Base-by-base conservation (phyloP, 2,888 invertebrate genomes). In the Limenitis camilla region DNA sequence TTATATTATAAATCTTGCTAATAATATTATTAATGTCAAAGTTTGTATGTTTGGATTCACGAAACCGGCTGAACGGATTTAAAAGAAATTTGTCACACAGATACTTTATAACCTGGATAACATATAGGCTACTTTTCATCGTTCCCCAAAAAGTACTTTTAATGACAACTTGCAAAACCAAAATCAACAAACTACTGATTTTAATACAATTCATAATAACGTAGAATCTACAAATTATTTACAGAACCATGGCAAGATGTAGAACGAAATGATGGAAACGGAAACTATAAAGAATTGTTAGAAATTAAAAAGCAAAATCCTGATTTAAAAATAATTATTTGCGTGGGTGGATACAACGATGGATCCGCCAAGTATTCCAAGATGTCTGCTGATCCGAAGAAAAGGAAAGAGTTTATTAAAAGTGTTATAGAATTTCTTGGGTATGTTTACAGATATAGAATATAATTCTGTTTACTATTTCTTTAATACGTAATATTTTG, bases 301-400 rank as follows among this genome's bases (percentile, higher is more conserved):
- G 82, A 80, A 0, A 70, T 95, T 0, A 93, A 92, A 64, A 74
- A 89, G 41, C 84, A 85, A 9, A 90, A 93, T 74, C 93, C 94
- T 0, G 92, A 92, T 64, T 74, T 96, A 40, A 92, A 91, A 72
- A 91, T 93, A 4, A 90, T 92, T 4, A 74, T 96, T 8, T 96
- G 95, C 0, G 93, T 96, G 33, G 96, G 96, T 0, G 96, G 96
- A 0, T 96, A 96, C 96, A 96, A 95, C 73, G 96, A 96, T 71
- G 96, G 96, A 0, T 96, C 96, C 0, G 67, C 74, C 7, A 90
- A 91, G 62, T 93, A 64, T 41, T 93, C 92, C 1, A 76, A 78
- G 29, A 78, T 95, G 73, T 93, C 92, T 0, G 88, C 91, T 3
- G 90, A 89, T 47, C 83, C 91, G 0, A 88, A 89, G 10, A 81